Conservation (phyloP, 2,888 invertebrate species). For the Adineta ricciae region DNA sequence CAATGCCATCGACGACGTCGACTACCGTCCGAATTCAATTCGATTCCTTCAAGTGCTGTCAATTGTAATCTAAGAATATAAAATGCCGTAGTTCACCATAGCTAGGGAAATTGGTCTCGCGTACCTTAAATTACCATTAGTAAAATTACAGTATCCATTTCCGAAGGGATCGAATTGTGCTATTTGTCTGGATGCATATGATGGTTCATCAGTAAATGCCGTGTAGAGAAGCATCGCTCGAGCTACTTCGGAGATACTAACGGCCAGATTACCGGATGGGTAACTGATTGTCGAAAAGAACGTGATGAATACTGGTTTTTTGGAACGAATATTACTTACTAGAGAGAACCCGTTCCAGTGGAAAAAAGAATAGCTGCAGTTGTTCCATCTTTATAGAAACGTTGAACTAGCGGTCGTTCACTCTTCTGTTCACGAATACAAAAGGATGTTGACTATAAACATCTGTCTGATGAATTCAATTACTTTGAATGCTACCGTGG, state of each 20-base stretch:
- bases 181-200: slow-evolving; percentile 36
- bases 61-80: slow-evolving; percentile 39
- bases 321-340: not conserved
- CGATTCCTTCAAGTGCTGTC: slow-evolving; percentile 45
- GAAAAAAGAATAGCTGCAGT: slow-evolving; percentile 13
- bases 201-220: slow-evolving; percentile 36
- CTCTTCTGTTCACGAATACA: not conserved
- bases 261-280: slow-evolving; percentile 43
- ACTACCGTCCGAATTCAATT: slow-evolving; percentile 41
- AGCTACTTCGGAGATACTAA: slow-evolving; percentile 40
- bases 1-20: slow-evolving; percentile 44
- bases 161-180: slow-evolving; percentile 45
- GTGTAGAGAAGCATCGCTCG: slow-evolving; percentile 38
- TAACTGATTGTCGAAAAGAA: slow-evolving; percentile 40
- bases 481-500: not conserved
- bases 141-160: slow-evolving; percentile 41
- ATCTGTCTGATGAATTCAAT: too few relatives aligned
- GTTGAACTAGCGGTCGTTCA: slow-evolving; percentile 40
- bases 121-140: slow-evolving; percentile 42
- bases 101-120: slow-evolving; percentile 20
- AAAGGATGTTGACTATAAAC: not conserved
- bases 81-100: not conserved
- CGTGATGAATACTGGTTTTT: not conserved
- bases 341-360: not conserved
- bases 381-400: slow-evolving; percentile 42